phyloP scores from a whole-genome alignment of 2,888 invertebrate species.

The Aquatica leii region DNA sequence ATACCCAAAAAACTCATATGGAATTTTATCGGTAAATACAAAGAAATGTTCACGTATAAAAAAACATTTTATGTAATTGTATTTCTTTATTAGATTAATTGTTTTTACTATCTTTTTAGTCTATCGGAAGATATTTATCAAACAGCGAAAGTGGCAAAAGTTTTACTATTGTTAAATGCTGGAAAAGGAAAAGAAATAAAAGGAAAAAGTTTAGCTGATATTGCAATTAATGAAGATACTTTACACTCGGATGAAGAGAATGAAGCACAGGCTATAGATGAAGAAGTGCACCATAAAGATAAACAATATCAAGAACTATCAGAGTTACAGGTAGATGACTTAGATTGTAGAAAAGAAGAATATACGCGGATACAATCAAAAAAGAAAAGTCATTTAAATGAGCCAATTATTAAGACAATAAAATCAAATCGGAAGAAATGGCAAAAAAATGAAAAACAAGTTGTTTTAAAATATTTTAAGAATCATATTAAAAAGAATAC shows the following conservation, averaged over 20 bases:
- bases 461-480: conserved; percentile 17
- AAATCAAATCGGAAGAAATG: too few species aligned
- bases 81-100: neutral
- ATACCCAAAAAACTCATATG: neutral
- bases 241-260: neutral
- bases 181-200: conserved; percentile 22
- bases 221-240: neutral
- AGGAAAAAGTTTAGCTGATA: conserved; percentile 21
- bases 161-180: conserved; percentile 20
- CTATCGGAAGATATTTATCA: conserved; percentile 21
- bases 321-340: neutral
- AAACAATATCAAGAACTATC: neutral
- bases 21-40: conserved; percentile 9
- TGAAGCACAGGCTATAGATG: neutral
- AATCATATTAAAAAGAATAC: conserved; percentile 20
- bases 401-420: too few species aligned
- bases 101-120: conserved; percentile 2
- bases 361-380: too few species aligned
- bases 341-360: too few species aligned
- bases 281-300: neutral
- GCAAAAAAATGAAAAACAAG: conserved; percentile 10
- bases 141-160: conserved; percentile 26
- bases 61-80: neutral
- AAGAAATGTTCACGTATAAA: too few species aligned
- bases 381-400: too few species aligned